Evolutionary conservation across 2,797 vertebrate genomes (phyloP).

Genomic region (Enteromius paludinosus): DNA sequence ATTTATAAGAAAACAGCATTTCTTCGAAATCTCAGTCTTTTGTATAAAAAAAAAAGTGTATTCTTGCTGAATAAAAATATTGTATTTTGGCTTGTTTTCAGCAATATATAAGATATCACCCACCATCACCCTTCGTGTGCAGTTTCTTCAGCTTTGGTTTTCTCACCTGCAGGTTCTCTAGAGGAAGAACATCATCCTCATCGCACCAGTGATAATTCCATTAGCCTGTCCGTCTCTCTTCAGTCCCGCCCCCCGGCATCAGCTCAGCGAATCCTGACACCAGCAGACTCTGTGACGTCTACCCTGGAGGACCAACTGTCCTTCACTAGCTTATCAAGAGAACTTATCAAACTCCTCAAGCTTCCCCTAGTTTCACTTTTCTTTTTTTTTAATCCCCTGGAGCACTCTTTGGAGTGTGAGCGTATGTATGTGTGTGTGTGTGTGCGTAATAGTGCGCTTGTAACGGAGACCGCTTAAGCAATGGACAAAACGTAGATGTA

Average conservation of each 20-base stretch:
- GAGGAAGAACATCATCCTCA: constrained; percentile 85
- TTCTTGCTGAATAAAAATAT: too few species aligned
- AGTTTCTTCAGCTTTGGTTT: not conserved
- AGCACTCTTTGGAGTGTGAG: constrained; percentile 30
- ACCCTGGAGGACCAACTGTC: constrained; percentile 64
- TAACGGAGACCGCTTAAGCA: not conserved
- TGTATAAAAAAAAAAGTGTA: too few species aligned
- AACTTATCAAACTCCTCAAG: constrained; percentile 65
- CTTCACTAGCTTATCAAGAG: constrained; percentile 74
- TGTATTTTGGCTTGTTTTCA: not conserved
- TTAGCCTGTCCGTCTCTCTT: constrained; percentile 63
- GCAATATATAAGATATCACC: too few species aligned
- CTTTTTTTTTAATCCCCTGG: constrained; percentile 56
- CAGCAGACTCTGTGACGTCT: constrained; percentile 63
- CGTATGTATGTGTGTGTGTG: constrained; percentile 21
- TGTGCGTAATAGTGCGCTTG: constrained; percentile 40
- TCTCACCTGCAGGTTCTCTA: constrained; percentile 83
- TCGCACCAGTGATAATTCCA: constrained; percentile 79
- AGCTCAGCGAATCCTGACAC: constrained; percentile 66
- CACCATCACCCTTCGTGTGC: not conserved
- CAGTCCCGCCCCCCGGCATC: constrained; percentile 66
- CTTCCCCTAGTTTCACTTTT: constrained; percentile 50
- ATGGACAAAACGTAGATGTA: constrained; percentile 4
- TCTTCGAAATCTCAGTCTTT: too few species aligned
- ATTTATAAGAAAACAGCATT: too few species aligned